phyloP scores from a whole-genome alignment of 2,113 vertebrate species.

The Chloroceryle aenea region DNA sequence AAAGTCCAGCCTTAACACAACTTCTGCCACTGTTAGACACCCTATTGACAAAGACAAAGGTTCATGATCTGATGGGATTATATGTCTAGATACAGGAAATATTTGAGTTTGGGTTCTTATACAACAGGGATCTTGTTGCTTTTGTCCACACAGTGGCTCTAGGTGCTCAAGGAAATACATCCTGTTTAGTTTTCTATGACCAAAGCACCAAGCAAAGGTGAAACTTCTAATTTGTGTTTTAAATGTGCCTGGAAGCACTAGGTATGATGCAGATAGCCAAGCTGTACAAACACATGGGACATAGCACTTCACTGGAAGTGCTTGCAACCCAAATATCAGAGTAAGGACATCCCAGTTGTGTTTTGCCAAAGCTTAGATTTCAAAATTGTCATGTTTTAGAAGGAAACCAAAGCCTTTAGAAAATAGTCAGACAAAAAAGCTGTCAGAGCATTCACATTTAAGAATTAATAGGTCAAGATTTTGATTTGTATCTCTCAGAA shows the following conservation, averaged over 20 bases:
- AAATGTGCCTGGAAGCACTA: not conserved
- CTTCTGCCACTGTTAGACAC: not conserved
- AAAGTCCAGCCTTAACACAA: not conserved
- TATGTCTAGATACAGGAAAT: not conserved
- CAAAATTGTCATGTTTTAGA: not conserved
- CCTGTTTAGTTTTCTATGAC: not conserved
- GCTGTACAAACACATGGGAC: not conserved
- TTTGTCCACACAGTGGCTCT: not conserved
- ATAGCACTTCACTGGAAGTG: accelerated
- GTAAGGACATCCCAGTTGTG: not conserved
- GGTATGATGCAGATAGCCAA: not conserved
- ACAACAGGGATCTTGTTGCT: not conserved
- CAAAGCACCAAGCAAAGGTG: not conserved
- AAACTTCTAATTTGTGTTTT: not conserved
- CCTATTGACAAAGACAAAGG: not conserved
- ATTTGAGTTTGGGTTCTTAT: not conserved
- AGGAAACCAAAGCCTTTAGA: not conserved
- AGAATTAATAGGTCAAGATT: not conserved
- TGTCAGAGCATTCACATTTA: not conserved
- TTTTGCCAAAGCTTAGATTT: constrained; percentile 7
- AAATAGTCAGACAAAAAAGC: not conserved
- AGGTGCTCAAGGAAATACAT: not conserved
- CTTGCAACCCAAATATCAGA: not conserved
- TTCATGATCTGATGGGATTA: not conserved
- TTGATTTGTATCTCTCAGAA: not conserved